phyloP scores from a whole-genome alignment of 2,113 vertebrate genomes.

The Pseudonaja textilis region DNA sequence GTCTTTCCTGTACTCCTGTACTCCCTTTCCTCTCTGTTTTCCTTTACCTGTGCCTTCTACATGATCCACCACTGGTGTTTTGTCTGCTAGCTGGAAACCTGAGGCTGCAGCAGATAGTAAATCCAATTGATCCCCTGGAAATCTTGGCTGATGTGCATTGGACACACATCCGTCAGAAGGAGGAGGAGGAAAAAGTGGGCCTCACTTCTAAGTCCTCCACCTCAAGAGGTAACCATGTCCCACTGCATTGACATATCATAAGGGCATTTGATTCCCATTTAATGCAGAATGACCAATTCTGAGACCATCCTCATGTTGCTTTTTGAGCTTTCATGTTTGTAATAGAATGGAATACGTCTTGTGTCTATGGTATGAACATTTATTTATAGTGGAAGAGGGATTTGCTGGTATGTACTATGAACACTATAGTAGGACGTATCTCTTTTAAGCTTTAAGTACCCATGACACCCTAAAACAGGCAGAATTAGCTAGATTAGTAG shows the following conservation, averaged over 20 bases:
- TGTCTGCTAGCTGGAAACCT: constrained; percentile 78
- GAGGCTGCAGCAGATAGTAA: constrained; percentile 80
- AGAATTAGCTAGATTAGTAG: neutral
- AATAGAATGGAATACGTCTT: constrained; percentile 21
- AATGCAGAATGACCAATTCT: constrained; percentile 22
- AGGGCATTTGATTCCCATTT: neutral
- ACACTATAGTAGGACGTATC: neutral
- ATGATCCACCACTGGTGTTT: constrained; percentile 35
- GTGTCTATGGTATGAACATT: neutral
- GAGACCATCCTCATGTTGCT: constrained; percentile 11
- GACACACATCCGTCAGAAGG: constrained; percentile 78
- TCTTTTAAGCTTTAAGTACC: neutral
- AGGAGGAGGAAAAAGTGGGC: constrained; percentile 74
- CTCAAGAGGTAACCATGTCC: constrained; percentile 86
- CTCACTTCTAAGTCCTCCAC: constrained; percentile 75
- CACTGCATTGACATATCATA: neutral
- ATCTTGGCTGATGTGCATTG: constrained; percentile 80
- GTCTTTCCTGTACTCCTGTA: constrained; percentile 53
- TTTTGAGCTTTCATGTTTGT: constrained; percentile 53
- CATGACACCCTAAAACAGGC: neutral
- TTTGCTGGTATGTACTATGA: neutral
- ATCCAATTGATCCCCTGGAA: constrained; percentile 80
- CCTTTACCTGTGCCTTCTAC: constrained; percentile 27
- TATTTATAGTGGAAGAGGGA: neutral
- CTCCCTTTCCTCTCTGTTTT: constrained; percentile 18